phyloP scores from a whole-genome alignment of 2,888 invertebrate genomes.

The Hirtodrosophila histrioides region DNA sequence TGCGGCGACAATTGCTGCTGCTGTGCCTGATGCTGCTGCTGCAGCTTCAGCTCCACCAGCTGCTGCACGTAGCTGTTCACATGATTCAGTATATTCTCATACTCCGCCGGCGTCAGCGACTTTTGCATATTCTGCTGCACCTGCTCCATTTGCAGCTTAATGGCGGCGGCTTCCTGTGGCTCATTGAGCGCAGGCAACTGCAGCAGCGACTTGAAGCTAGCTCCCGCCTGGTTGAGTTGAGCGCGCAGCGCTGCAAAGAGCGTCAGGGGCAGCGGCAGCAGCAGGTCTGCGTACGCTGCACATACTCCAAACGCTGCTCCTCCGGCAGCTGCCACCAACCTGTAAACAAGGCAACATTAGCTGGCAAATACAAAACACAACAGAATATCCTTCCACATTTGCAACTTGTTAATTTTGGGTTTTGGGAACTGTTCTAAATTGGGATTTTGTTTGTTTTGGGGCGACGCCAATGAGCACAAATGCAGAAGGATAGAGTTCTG shows the following conservation, averaged over 20 bases:
- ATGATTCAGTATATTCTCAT: conserved; percentile 82
- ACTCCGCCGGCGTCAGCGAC: conserved; percentile 81
- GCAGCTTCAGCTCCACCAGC: conserved; percentile 79
- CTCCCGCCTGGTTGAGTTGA: conserved; percentile 51
- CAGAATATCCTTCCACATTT: conserved; percentile 82
- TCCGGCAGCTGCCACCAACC: conserved; percentile 80
- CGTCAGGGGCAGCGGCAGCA: conserved; percentile 77
- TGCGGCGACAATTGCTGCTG: conserved; percentile 61
- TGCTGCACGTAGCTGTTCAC: conserved; percentile 83
- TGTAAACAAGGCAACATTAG: conserved; percentile 56
- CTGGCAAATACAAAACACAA: conserved; percentile 19
- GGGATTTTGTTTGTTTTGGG: conserved; percentile 12
- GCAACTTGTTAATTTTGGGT: conserved; percentile 19
- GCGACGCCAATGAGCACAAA: conserved; percentile 77
- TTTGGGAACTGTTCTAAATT: conserved; percentile 7
- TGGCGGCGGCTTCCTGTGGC: conserved; percentile 33
- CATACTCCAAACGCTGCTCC: conserved; percentile 83
- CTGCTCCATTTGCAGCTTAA: conserved; percentile 61
- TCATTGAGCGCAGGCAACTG: conserved; percentile 30
- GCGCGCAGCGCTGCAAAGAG: conserved; percentile 70
- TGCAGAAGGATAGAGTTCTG: conserved; percentile 88
- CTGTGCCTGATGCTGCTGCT: conserved; percentile 56
- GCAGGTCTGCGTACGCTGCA: conserved; percentile 65
- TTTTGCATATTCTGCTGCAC: conserved; percentile 71
- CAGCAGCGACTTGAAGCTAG: conserved; percentile 56